Evolutionary conservation across 2,113 vertebrate species (phyloP), one percentile per base, ranked within the genome.

Genomic region (Plecturocebus donacophilus): DNA sequence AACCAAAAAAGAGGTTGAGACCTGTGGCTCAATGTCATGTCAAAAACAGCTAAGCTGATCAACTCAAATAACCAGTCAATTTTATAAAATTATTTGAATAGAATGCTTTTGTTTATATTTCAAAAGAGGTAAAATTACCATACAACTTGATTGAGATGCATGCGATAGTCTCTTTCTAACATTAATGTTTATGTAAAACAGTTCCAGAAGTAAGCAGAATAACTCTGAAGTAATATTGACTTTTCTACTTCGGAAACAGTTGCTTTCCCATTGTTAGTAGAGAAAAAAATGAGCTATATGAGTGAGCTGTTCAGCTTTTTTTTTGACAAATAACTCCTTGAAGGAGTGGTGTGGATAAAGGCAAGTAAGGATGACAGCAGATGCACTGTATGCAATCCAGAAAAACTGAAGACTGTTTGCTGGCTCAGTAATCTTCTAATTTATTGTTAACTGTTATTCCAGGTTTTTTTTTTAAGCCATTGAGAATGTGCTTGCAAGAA

Each of bases 401-500:
- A 87, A 96, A 82, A 30, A 35, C 14, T 11, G 13, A 40, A 42
- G 80, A 71, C 1, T 54, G 35, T 80, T 6, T 30, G 25, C 94
- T 70, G 52, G 47, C 52, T 87, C 38, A 42, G 21, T 84, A 49
- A 80, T 16, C 40, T 94, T 35, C 16, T 80, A 70, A 76, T 61
- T 87, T 88, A 80, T 3, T 80, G 30, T 19, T 89, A 66, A 88
- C 32, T 32, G 75, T 81, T 75, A 68, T 0, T 20, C 13, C 11
- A 42, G 9, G 25, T 38, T 35, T 40, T 35, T 61, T 30, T 49
- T 25, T 35, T 8, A 83, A 94, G 85, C 14, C 68, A 71, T 2
- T 83, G 80, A 91, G 66, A 86, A 87, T 75, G 58, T 85, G 73
- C 58, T 91, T 85, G 35, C 66, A 93, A 71, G 30, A 90, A 76